Evolutionary conservation across 1,140 invertebrate species (phyloP), one percentile per base, ranked within the genome.

Genomic region (Drosophila saltans): DNA sequence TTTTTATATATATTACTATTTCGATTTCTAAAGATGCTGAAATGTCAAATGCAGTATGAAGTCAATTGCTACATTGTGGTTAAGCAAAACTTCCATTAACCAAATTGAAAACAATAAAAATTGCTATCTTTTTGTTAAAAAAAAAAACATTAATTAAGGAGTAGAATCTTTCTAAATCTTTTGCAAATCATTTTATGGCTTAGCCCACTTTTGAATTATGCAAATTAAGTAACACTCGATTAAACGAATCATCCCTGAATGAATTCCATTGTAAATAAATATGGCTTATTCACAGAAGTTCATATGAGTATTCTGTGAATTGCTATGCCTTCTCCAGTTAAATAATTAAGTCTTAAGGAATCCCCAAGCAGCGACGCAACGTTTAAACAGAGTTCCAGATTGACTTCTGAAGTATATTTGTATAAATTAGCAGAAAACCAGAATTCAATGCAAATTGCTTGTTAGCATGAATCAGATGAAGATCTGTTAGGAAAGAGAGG

Each of bases 391-490:
- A 11, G 7, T 48, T 48, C 45, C 45, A 52, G 21, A 52, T 26
- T 24, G 45, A 16, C 6, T 52, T 26, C 9, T 26, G 45, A 6
- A 24, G 16, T 48, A 48, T 30, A 16, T 48, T 48, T 48, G 16
- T 24, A 52, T 52, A 10, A 52, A 52, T 52, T 52, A 52, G 45
- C 45, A 26, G 16, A 52, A 10, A 52, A 52, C 45, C 45, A 52
- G 45, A 52, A 26, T 52, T 52, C 28, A 2, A 52, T 26, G 2
- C 21, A 52, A 2, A 52, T 52, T 52, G 45, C 45, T 52, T 52
- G 45, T 52, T 52, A 52, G 45, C 45, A 52, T 52, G 45, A 52
- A 26, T 52, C 45, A 52, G 45, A 26, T 52, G 2, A 52, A 52
- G 45, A 52, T 52, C 21, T 1, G 8, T 52, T 21, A 8, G 21